Evolutionary conservation across 1,140 invertebrate genomes (phyloP).

Genomic region (Drosophila orosa): DNA sequence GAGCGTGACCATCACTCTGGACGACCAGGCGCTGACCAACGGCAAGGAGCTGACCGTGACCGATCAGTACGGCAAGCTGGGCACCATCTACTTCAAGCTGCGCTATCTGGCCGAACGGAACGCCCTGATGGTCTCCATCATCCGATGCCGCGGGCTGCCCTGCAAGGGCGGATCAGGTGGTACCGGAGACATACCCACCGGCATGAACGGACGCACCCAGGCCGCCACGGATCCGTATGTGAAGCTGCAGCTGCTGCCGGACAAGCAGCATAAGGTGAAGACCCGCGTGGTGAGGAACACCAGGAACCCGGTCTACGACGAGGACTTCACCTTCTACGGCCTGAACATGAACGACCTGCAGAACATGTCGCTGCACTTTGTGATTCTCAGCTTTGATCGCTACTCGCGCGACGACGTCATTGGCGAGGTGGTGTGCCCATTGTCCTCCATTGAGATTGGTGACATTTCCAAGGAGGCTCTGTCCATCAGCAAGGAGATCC

Average conservation of each 20-base stretch:
- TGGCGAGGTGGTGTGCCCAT: slow-evolving; percentile 96
- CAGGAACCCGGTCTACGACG: slow-evolving; percentile 96
- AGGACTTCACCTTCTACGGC: slow-evolving; percentile 98
- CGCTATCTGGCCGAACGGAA: slow-evolving; percentile 95
- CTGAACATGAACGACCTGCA: slow-evolving; percentile 93
- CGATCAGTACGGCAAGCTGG: slow-evolving; percentile 87
- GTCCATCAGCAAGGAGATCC: slow-evolving; percentile 92
- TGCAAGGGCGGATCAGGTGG: slow-evolving; percentile 88
- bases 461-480: slow-evolving; percentile 91
- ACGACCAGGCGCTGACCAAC: slow-evolving; percentile 69
- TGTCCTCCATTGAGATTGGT: slow-evolving; percentile 91
- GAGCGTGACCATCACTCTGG: slow-evolving; percentile 81
- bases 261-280: slow-evolving; percentile 98
- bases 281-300: slow-evolving; percentile 97
- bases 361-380: slow-evolving; percentile 95
- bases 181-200: slow-evolving; percentile 73
- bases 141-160: slow-evolving; percentile 93
- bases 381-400: slow-evolving; percentile 97
- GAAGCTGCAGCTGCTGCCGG: slow-evolving; percentile 96
- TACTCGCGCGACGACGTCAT: slow-evolving; percentile 99
- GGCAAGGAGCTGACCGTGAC: slow-evolving; percentile 84
- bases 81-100: slow-evolving; percentile 94
- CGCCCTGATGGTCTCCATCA: slow-evolving; percentile 95
- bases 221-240: slow-evolving; percentile 95
- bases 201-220: slow-evolving; percentile 84